These are phyloP conservation scores for Agonum fuliginosum DNA, from an alignment of 2,888 invertebrate genomes.

Conservation along the genomic window DNA sequence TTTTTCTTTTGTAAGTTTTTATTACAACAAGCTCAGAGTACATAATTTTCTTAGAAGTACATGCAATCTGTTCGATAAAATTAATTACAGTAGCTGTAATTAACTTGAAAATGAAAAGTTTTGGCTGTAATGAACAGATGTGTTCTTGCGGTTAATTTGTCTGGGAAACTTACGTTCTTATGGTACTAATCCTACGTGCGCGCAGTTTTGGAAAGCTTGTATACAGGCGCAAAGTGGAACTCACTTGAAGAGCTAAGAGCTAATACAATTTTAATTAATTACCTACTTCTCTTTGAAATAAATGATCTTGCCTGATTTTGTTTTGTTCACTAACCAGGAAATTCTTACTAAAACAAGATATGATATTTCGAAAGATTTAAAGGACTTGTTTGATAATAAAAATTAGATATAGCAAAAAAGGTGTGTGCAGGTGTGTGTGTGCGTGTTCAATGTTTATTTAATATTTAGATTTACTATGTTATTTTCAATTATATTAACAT, in stretches of 20 bases:
- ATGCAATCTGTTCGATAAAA: slow-evolving; percentile 22
- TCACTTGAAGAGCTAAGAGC: background rate
- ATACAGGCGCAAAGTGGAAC: slow-evolving; percentile 5
- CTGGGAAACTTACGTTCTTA: slow-evolving; percentile 20
- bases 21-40: slow-evolving; percentile 6
- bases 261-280: background rate
- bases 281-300: background rate
- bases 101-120: slow-evolving; percentile 12
- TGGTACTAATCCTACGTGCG: background rate
- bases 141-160: slow-evolving; percentile 42
- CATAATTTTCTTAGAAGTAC: background rate
- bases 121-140: slow-evolving; percentile 23
- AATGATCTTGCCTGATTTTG: background rate
- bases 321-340: too few species aligned
- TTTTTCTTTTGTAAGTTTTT: slow-evolving; percentile 4
- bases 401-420: too few species aligned
- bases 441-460: too few species aligned
- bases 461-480: too few species aligned
- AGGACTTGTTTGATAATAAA: too few species aligned
- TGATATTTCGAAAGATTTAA: too few species aligned
- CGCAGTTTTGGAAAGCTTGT: background rate
- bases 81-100: slow-evolving; percentile 35
- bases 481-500: too few species aligned
- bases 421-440: too few species aligned
- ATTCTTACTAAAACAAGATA: too few species aligned